Conservation (phyloP, 2,797 vertebrate genomes). For the Carapus acus region DNA sequence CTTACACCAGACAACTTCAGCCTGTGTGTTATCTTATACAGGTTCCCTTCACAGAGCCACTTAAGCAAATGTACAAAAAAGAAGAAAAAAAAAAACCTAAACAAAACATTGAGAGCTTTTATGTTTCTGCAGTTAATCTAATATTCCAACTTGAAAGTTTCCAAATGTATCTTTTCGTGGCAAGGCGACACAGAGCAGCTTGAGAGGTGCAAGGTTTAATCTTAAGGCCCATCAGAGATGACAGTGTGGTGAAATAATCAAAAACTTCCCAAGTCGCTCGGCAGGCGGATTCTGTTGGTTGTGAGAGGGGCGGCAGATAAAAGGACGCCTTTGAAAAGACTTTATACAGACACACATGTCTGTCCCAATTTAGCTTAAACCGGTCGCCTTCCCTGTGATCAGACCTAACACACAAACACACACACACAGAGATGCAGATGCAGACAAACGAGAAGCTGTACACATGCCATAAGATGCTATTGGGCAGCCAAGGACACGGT, state of each 20-base stretch:
- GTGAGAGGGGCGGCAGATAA: conserved; percentile 51
- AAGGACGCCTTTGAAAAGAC: conserved; percentile 56
- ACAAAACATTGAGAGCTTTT: too few species aligned
- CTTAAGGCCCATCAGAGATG: conserved; percentile 45
- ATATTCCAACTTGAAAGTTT: conserved; percentile 38
- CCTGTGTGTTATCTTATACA: conserved; percentile 24
- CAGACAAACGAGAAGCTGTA: background rate
- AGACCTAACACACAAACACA: conserved; percentile 16
- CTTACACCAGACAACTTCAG: conserved; percentile 46
- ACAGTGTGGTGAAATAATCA: conserved; percentile 47
- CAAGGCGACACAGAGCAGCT: conserved; percentile 35
- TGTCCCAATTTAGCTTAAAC: conserved; percentile 49
- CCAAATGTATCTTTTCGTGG: conserved; percentile 25
- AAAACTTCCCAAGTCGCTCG: conserved; percentile 39
- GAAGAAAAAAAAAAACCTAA: conserved; percentile 7
- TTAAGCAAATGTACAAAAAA: background rate
- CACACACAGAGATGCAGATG: conserved; percentile 4
- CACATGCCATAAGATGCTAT: background rate
- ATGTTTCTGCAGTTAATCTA: conserved; percentile 36
- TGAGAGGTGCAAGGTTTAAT: conserved; percentile 44
- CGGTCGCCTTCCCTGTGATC: conserved; percentile 36
- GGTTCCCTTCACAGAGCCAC: conserved; percentile 23
- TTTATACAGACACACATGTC: conserved; percentile 43
- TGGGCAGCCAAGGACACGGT: conserved; percentile 21
- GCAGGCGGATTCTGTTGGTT: conserved; percentile 39